Evolutionary conservation across 2,888 invertebrate species (phyloP).

Genomic region (Agrochola circellaris): DNA sequence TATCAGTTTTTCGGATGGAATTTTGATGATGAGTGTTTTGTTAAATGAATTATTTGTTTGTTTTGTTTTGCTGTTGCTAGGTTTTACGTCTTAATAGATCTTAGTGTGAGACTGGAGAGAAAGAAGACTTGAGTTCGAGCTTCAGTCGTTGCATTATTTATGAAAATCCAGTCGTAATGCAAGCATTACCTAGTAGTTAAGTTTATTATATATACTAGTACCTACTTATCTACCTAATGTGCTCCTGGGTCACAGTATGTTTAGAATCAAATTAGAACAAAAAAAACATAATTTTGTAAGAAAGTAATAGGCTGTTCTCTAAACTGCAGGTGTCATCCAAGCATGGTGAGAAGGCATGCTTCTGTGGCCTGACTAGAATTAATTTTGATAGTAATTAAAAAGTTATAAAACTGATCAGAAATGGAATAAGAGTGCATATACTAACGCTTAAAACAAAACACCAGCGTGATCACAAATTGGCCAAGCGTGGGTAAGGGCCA

Average conservation of each 20-base stretch:
- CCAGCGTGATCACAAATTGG: background rate
- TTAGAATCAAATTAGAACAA: too few relatives aligned
- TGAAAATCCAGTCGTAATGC: background rate
- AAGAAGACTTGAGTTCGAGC: background rate
- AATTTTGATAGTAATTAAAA: background rate
- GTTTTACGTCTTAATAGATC: conserved; percentile 1
- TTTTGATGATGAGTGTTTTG: conserved; percentile 42
- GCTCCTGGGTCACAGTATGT: too few relatives aligned
- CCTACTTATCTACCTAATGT: too few relatives aligned
- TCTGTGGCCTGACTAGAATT: too few relatives aligned
- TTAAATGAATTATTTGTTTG: conserved; percentile 34
- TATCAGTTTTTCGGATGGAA: conserved; percentile 49
- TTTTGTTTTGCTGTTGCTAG: background rate
- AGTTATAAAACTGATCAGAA: background rate
- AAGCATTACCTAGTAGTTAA: too few relatives aligned
- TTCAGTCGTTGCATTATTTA: background rate
- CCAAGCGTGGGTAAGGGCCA: background rate
- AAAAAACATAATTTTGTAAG: too few relatives aligned
- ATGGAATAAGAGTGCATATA: background rate
- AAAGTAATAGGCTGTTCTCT: too few relatives aligned
- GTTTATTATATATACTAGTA: too few relatives aligned
- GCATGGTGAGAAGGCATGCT: too few relatives aligned
- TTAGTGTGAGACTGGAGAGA: background rate
- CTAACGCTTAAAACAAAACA: background rate
- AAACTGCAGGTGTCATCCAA: too few relatives aligned